Conservation (phyloP, 2,888 invertebrate species). For the Drosophila tanythrix region DNA sequence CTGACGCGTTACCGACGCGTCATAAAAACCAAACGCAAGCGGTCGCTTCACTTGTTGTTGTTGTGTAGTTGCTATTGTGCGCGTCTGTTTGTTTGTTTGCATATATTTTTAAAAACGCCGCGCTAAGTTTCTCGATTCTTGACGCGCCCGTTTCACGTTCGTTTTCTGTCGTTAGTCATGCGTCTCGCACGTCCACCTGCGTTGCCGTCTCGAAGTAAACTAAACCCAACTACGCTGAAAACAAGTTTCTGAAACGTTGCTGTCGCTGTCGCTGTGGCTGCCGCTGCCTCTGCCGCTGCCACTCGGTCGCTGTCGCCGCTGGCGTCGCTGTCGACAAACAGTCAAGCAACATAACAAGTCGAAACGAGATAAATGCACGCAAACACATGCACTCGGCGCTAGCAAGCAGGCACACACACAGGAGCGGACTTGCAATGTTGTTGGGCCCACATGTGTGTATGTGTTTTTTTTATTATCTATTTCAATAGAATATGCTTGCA, state of each 20-base stretch:
- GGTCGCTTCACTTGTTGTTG: slow-evolving; percentile 29
- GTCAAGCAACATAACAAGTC: slow-evolving; percentile 67
- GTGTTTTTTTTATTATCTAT: background rate
- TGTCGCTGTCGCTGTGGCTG: slow-evolving; percentile 18
- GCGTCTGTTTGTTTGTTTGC: slow-evolving; percentile 26
- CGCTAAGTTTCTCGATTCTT: slow-evolving; percentile 59
- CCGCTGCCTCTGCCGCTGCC: slow-evolving; percentile 3
- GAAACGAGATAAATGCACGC: slow-evolving; percentile 67
- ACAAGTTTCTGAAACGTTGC: slow-evolving; percentile 82
- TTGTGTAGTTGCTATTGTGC: slow-evolving; percentile 23
- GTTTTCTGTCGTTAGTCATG: slow-evolving; percentile 32
- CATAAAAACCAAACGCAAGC: slow-evolving; percentile 71
- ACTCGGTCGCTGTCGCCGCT: slow-evolving; percentile 23
- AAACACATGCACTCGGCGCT: slow-evolving; percentile 44
- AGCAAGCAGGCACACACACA: slow-evolving; percentile 37
- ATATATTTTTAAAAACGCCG: slow-evolving; percentile 58
- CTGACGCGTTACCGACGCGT: slow-evolving; percentile 70
- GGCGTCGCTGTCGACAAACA: slow-evolving; percentile 37
- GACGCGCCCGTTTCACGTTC: slow-evolving; percentile 59
- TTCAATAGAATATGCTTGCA: slow-evolving; percentile 11
- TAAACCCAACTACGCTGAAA: slow-evolving; percentile 81
- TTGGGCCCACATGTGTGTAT: slow-evolving; percentile 20
- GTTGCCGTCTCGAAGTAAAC: slow-evolving; percentile 84
- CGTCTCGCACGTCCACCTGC: slow-evolving; percentile 81
- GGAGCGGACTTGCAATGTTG: slow-evolving; percentile 32